Evolutionary conservation across 37 sponge, comb jelly and placozoan genomes (phyloP), one percentile per base, ranked within the genome.

Genomic region (Cliona cf. orientalis): DNA sequence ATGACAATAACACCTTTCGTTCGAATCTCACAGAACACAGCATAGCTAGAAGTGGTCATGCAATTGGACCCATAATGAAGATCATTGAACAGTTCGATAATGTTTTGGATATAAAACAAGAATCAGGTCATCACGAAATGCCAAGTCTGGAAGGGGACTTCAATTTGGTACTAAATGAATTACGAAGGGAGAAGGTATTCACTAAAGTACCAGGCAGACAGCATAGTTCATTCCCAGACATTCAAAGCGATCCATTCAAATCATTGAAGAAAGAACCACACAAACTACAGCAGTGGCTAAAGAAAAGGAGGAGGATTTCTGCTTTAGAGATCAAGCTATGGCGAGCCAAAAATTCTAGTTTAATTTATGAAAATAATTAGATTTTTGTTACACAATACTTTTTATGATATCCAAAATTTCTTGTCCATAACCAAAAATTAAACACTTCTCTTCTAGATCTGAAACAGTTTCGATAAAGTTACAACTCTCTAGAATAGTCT

Each of bases 41-140:
- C 42, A 45, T 71, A 22, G 3, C 71, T 3, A 38, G 71, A 41
- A 71, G 71, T 22, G 39, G 45, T n/a, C 71, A 71, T 6, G 71
- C 71, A 39, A 71, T 71, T 17, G 71, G 71, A 22, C 71, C 44
- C 39, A 45, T 38, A 21, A 41, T 5, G 2, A 14, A 49, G 14
- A 49, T 49, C 9, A 49, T 49, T 49, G 14, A 49, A 14, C 53
- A 49, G 9, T 49, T 49, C 14, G 69, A 69, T 69, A 37, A 5
- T 17, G 5, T 23, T 11, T 4, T 34, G 14, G 9, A 19, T 35
- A 41, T 69, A 23, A 69, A 69, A 69, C 12, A 9, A 11, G 41
- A 37, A 6, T 36, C 41, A 9, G 69, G 69, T 9, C 11, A 9
- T 9, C 69, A 69, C 41, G n/a, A 36, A 17, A 41, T 11, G 7